Base-by-base conservation (phyloP, 2,113 vertebrate genomes). In the Gymnocephalus cernua region DNA sequence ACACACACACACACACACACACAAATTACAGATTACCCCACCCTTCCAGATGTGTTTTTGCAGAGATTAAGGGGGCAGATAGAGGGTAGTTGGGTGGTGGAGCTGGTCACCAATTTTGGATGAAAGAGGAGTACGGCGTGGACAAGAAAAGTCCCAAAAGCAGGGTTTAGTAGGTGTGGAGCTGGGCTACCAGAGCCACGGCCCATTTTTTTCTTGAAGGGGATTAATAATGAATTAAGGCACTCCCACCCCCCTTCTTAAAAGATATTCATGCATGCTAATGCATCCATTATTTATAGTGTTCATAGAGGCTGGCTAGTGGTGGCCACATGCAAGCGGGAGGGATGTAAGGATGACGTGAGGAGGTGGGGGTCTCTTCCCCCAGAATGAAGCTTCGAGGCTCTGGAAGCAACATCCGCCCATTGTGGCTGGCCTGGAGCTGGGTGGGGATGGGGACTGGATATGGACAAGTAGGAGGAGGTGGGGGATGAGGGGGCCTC, bases 141-240 rank as follows among this genome's bases (percentile, higher is more conserved):
- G 81, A 76, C 50, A 76, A 86, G 56, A 77, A 48, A 72, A 87
- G 73, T 62, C 84, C 91, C 89, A 85, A 90, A 93, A 92, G 84
- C 86, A 73, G 90, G 89, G 80, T 94, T 91, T 90, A 89, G 82
- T 45, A 38, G 76, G 68, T 74, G 79, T 87, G 89, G 72, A 72
- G 69, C 79, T 75, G 38, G 38, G 38, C 80, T 32, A 89, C 65
- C 81, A 84, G 80, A 86, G 73, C 85, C 38, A 86, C 74, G 66
- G 77, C 86, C 86, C 82, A 87, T 85, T 94, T 94, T 93, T 93
- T 86, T 89, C 89, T 92, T 87, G 61, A 86, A 94, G 91, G 88
- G 91, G 94, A 95, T 95, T 95, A 95, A 95, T 95, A 95, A 95
- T 95, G 90, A 95, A 96, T 95, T 92, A 95, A 89, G 80, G 90